A percentile compares a stretch with the other conserved stretches of the same genome.
phyloP scores from a whole-genome alignment of 2,797 vertebrate species.

The Lophotriccus pileatus region DNA sequence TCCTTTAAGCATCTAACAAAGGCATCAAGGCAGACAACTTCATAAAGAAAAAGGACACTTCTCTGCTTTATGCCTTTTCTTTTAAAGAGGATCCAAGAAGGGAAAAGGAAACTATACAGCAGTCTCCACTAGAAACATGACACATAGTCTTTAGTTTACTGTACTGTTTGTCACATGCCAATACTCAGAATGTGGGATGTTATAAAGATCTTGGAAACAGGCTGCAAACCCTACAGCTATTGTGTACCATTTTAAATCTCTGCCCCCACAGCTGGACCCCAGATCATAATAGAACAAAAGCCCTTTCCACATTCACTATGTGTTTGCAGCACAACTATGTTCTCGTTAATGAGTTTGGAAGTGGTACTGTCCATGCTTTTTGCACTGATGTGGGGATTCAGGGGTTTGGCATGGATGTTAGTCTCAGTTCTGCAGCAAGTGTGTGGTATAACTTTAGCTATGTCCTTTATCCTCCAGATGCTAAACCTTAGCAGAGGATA shows the following conservation, averaged over 20 bases:
- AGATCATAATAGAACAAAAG: slow-evolving; percentile 24
- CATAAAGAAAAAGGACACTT: slow-evolving; percentile 3
- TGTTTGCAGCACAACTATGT: background rate
- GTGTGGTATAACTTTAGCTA: background rate
- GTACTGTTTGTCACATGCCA: slow-evolving; percentile 3
- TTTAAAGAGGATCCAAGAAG: background rate
- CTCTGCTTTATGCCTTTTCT: background rate
- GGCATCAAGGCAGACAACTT: background rate
- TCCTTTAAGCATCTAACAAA: slow-evolving; percentile 8
- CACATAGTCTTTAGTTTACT: background rate
- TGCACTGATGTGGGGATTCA: background rate
- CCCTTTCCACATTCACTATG: background rate
- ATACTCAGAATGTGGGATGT: background rate
- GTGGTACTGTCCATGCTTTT: background rate
- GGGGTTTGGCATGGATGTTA: background rate
- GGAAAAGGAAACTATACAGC: background rate
- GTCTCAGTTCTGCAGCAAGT: background rate
- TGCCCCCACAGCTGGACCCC: background rate
- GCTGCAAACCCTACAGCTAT: background rate
- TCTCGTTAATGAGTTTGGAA: background rate
- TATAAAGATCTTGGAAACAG: background rate
- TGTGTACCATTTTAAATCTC: background rate
- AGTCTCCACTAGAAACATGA: background rate
- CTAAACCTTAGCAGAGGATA: background rate
- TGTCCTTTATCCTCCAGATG: background rate